Evolutionary conservation across 1,140 invertebrate species (phyloP), one percentile per base, ranked within the genome.

Genomic region (Thalassaphorura encarpata): DNA sequence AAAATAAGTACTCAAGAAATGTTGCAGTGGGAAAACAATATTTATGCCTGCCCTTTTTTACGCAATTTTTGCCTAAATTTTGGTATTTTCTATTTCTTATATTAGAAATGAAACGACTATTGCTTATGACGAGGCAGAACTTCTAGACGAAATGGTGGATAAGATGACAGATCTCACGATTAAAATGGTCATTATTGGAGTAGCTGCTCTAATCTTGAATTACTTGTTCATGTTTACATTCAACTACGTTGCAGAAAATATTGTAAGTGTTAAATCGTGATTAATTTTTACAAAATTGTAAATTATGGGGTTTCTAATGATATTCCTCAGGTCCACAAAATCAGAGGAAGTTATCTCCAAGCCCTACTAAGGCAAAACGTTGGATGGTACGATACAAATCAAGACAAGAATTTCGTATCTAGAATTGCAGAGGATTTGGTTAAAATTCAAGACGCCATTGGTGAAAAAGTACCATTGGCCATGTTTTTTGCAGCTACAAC

Each of bases 361-460:
- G 69, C 75, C 31, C 70, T 81, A 4, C 66, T 81, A 6, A 60
- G 75, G 28, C 80, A 82, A 64, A 76, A 81, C 59, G 77, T 81
- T 61, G 73, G 73, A 11, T 81, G 80, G 80, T 81, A 77, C 69
- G 80, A 82, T 62, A 72, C 70, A 0, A 70, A 77, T 52, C 72
- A 76, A 53, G 73, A 75, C 26, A 77, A 77, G 53, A 77, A 79
- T 62, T 73, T 81, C 29, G 80, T 77, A 33, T 75, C 75, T 3
- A 67, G 76, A 61, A 68, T 81, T 18, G 68, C 77, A 8, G 77
- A 81, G 79, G 79, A 82, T 64, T 67, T 81, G 40, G 70, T 75
- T 28, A 76, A 78, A 62, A 72, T 82, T 29, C 73, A 79, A 51
- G 77, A 78, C 58, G 80, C 79, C 4, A 75, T 80, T 28, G 79